Base-by-base conservation (phyloP, 2,797 vertebrate species). In the Sebastes steindachneri region DNA sequence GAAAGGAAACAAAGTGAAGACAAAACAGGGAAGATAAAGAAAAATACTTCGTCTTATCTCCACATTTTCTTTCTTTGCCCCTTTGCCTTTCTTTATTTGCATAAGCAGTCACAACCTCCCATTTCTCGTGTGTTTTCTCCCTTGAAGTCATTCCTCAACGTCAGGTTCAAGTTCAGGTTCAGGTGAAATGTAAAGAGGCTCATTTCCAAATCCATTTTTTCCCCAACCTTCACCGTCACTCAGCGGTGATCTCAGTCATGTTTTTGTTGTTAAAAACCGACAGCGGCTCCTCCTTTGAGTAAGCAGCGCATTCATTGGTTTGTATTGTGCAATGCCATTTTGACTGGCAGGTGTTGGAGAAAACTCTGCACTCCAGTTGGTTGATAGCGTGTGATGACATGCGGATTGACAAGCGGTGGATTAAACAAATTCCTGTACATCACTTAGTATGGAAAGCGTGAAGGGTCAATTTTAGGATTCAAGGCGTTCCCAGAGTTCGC, bases 331-430 rank as follows among this genome's bases (percentile, higher is more conserved):
- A 15, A 6, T 45, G 45, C 28, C 29, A 25, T n/a, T 28, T 70
- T 72, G 53, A 73, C 64, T 29, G 72, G 33, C 79, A 23, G 35
- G 33, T 57, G 51, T 10, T 53, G 53, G 67, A 54, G 25, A 23
- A 4, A 74, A 69, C 12, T 37, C 12, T 37, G 69, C 63, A 2
- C n/a, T 74, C 37, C 35, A n/a, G n/a, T 74, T 80, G 72, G 68
- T 23, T 21, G 23, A 3, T 17, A 9, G 6, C 10, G 1, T n/a
- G 57, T 10, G 70, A 67, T 31, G 71, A 69, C 77, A 41, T 41
- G n/a, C 12, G 3, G 63, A 67, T 41, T 75, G 79, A 64, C 79
- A 80, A 29, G 6, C 1, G n/a, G 67, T 53, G 37, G 76, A 80
- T 83, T 71, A 21, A 51, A 70, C 6, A 59, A 62, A 78, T 80